These are phyloP conservation scores for Pterostichus niger DNA, from an alignment of 2,888 invertebrate species.

Conservation along the genomic window DNA sequence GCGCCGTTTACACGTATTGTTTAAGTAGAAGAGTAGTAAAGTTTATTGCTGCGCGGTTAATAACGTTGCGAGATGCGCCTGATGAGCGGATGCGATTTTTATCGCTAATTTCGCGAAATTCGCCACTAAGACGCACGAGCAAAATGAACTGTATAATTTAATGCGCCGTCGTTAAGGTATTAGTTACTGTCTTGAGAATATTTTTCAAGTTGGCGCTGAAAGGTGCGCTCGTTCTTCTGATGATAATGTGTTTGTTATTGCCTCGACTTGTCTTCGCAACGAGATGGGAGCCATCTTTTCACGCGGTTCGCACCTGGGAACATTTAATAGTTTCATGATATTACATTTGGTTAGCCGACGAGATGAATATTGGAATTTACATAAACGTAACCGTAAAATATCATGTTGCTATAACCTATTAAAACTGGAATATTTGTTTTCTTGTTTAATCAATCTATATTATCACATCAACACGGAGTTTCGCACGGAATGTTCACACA, in stretches of 20 bases:
- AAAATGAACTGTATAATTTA: constrained; percentile 62
- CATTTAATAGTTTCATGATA: neutral
- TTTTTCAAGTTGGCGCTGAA: constrained; percentile 46
- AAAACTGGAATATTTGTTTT: constrained; percentile 8
- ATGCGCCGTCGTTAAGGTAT: constrained; percentile 53
- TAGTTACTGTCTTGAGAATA: constrained; percentile 61
- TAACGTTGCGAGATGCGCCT: constrained; percentile 19
- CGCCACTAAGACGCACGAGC: constrained; percentile 22
- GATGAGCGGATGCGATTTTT: constrained; percentile 39
- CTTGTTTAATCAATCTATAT: constrained; percentile 5
- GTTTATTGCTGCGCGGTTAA: constrained; percentile 13
- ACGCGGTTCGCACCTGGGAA: constrained; percentile 14
- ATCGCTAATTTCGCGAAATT: constrained; percentile 58
- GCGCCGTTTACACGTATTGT: constrained; percentile 56
- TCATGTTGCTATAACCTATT: neutral
- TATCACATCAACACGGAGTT: neutral
- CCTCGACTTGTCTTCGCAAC: constrained; percentile 23
- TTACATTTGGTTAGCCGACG: neutral
- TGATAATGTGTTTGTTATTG: constrained; percentile 50
- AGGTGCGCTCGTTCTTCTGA: neutral
- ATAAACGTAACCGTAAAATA: constrained; percentile 32
- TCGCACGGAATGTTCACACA: neutral
- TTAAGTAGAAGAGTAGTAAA: constrained; percentile 52
- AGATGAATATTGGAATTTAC: constrained; percentile 39
- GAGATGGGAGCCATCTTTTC: constrained; percentile 10